Evolutionary conservation across 2,113 vertebrate species (phyloP), one percentile per base, ranked within the genome.

Genomic region (Psilopsiagon aymara): DNA sequence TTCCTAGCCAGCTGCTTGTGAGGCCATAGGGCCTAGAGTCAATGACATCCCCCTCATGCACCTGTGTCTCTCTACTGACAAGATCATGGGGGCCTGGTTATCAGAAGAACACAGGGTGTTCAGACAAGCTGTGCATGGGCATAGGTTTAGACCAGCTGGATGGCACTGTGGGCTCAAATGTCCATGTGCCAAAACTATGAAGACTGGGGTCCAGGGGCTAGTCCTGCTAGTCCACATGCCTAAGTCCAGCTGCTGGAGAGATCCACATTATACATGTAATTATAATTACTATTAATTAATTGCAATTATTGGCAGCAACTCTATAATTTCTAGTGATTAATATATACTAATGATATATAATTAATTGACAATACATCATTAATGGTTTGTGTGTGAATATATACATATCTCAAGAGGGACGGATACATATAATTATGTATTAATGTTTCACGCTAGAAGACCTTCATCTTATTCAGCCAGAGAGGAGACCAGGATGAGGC

Each of bases 31-130:
- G 13, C 14, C 28, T 63, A 13, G 25, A 10, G 9, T 76, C 3
- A 0, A 25, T 19, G n/a, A 73, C 12, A 35, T 4, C 12, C 31
- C 2, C 6, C 11, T 39, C 2, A 2, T 47, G 9, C 46, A 10
- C 39, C 27, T 33, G 4, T 25, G 3, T 59, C 43, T 52, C 66
- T 63, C n/a, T n/a, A 44, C 47, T 23, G 16, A 37, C 24, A 51
- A 74, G 37, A 33, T 16, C 19, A 25, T 4, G 5, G 10, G 41
- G 8, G 55, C 7, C 6, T 29, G 24, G 19, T 55, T 47, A 41
- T 47, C 55, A 66, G 53, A 53, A 46, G 12, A 10, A 66, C 20
- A 3, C 49, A 24, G 6, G 25, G 7, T 11, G 9, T 46, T 33
- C 44, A 76, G 25, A 44, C 13, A 80, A 80, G 49, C 29, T 64